Base-by-base conservation (phyloP, 2,888 invertebrate species). In the Anorthoa munda region DNA sequence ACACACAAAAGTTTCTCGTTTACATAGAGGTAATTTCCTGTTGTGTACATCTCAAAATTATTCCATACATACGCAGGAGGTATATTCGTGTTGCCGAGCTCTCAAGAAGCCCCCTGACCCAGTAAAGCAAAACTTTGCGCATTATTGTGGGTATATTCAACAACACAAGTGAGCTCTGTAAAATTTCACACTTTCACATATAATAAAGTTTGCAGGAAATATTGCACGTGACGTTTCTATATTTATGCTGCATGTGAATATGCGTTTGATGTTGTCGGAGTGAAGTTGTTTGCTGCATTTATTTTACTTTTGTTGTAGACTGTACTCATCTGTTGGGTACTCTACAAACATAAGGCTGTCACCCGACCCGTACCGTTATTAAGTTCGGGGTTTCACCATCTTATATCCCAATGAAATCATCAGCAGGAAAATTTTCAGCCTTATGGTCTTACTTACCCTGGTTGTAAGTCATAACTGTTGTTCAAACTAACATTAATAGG, bases 111-210 rank as follows among this genome's bases (percentile, higher is more conserved):
- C 83, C 85, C 85, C 84, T 86, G 83, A 89, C 88, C 89, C 83
- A 86, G 83, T 87, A 88, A 87, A 87, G 87, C 84, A 81, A 89
- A 90, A 90, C 90, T 90, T 90, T 89, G 85, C 84, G 84, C 87
- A 88, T 90, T 90, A 90, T 86, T 87, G 84, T 87, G 74, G 73
- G 87, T 88, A 87, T 79, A 80, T 81, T 86, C 88, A 87, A 86
- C 88, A 86, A 87, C 89, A 86, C 81, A 85, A 87, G 83, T 80
- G 83, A 77, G 81, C 81, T 81, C 85, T 81, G 82, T 76, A 83
- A 81, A 85, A 81, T 79, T 79, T 80, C 77, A 79, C 81, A 83
- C 81, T 83, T 78, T 86, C 77, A 75, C 75, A 66, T 77, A 70
- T 81, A 75, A 85, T 87, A 85, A 85, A 86, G 59, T 79, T 85